These are phyloP conservation scores for Furcula furcula DNA, from an alignment of 2,888 invertebrate species.

Conservation along the genomic window DNA sequence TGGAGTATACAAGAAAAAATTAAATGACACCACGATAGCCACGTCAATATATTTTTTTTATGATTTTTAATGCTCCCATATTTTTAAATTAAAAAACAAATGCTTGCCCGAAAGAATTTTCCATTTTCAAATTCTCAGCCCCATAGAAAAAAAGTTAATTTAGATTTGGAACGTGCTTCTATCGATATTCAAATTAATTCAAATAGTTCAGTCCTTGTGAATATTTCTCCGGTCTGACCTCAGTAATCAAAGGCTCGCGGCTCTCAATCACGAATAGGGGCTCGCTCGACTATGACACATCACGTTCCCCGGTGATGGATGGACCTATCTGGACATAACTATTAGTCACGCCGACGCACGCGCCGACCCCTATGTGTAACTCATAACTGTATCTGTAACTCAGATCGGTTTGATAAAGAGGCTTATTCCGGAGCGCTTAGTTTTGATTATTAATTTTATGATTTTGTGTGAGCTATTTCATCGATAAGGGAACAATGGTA, in stretches of 20 bases:
- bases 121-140: too few species aligned
- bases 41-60: too few species aligned
- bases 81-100: too few species aligned
- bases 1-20: too few species aligned
- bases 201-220: too few species aligned
- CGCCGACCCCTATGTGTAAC: slow-evolving; percentile 36
- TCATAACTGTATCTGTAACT: slow-evolving; percentile 21
- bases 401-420: background rate
- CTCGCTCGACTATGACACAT: slow-evolving; percentile 52
- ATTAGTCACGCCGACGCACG: slow-evolving; percentile 52
- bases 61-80: too few species aligned
- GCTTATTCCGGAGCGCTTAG: background rate
- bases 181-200: slow-evolving; percentile 12
- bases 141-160: too few species aligned
- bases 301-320: slow-evolving; percentile 55
- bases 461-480: too few species aligned
- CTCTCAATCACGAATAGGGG: slow-evolving; percentile 44
- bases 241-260: slow-evolving; percentile 47
- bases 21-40: too few species aligned
- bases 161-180: too few species aligned
- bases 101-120: too few species aligned
- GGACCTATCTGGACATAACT: slow-evolving; percentile 52
- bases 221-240: slow-evolving; percentile 7
- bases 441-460: background rate
- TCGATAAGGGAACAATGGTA: too few species aligned